These are phyloP conservation scores for Sarcophaga variegata DNA, from an alignment of 2,888 invertebrate genomes.

Conservation along the genomic window DNA sequence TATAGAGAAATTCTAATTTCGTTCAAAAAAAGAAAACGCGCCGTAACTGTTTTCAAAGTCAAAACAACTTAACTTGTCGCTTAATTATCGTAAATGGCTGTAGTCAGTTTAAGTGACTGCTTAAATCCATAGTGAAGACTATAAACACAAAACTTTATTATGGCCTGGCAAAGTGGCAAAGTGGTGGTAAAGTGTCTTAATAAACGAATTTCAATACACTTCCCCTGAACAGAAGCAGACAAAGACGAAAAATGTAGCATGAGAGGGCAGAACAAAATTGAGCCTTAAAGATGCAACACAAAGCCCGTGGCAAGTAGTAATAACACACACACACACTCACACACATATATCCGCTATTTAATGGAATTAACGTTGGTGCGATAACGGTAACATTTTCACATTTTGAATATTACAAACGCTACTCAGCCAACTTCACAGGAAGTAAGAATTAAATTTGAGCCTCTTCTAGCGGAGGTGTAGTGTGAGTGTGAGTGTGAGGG, in stretches of 20 bases:
- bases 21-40: no score
- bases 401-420: constrained; percentile 30
- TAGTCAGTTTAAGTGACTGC: constrained; percentile 59
- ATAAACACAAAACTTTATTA: constrained; percentile 63
- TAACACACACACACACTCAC: constrained; percentile 1
- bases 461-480: neutral
- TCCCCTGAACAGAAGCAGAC: neutral
- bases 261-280: constrained; percentile 1
- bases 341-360: constrained; percentile 2
- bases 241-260: neutral
- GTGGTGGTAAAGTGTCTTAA: constrained; percentile 33
- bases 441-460: neutral
- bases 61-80: neutral
- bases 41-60: neutral
- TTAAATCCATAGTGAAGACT: constrained; percentile 44
- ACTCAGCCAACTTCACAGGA: neutral
- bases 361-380: constrained; percentile 60
- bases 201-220: constrained; percentile 54
- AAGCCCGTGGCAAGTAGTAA: neutral
- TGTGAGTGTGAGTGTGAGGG: neutral
- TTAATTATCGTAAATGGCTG: constrained; percentile 63
- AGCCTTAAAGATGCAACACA: neutral
- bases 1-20: neutral
- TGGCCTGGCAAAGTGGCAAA: constrained; percentile 25
- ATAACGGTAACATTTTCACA: constrained; percentile 54